Evolutionary conservation across 2,113 vertebrate genomes (phyloP), one percentile per base, ranked within the genome.

Genomic region (Hyperoodon ampullatus): DNA sequence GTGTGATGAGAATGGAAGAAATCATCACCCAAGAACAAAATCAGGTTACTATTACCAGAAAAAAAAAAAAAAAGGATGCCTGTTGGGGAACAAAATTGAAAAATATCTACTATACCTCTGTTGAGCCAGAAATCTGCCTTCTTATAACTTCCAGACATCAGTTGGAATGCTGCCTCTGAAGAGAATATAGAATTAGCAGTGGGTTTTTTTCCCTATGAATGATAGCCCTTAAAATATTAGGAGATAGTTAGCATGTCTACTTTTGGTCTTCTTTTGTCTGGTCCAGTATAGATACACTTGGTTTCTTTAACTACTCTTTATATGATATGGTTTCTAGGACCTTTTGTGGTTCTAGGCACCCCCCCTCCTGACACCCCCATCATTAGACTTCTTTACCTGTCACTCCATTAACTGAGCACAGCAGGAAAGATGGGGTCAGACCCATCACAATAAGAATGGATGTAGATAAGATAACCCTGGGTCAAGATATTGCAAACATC

Each of bases 171-270:
- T 47, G 60, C 53, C 39, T 70, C 50, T 28, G 33, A 77, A 39
- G 11, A 68, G 47, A 66, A 50, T 26, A 33, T 7, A 58, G 72
- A 55, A 13, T 23, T 42, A 65, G 44, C 30, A 47, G 6, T 33
- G 15, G 5, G 26, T 18, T 26, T 26, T 13, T 13, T 2, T 0
- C 24, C 4, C 12, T 7, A 1, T 39, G 35, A 5, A 3, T 50
- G 70, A 23, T 4, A 63, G 61, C 11, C 42, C 50, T 23, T 68
- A 33, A 77, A 75, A 39, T 61, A 23, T 70, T 35, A 88, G 74
- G 44, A 72, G 75, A 44, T 13, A 66, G 30, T 42, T 53, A 63
- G 5, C 35, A 23, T 26, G 18, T 63, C n/a, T 47, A 1, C 21
- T 6, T 10, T 50, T 24, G 82, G 50, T 33, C 61, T 70, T 30